A percentile compares a stretch with the other conserved stretches of the same genome.
Evolutionary conservation across 2,888 invertebrate species (phyloP).

Genomic region (Eupithecia centaureata): DNA sequence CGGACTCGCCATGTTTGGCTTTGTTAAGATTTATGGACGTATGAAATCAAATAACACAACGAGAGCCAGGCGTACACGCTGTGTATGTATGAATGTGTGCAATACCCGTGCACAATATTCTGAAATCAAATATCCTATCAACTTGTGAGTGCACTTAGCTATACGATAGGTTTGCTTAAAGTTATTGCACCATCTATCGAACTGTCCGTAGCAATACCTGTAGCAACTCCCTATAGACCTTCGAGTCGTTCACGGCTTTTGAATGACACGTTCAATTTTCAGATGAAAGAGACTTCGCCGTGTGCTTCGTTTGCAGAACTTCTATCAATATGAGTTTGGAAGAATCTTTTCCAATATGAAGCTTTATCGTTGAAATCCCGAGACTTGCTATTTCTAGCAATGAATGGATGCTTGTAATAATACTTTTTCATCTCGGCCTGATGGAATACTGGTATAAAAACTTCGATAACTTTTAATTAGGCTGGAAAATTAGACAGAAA

Average conservation of each 20-base stretch:
- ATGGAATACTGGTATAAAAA: conserved; percentile 9
- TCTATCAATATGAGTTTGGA: conserved; percentile 44
- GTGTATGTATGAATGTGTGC: neutral
- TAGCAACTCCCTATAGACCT: conserved; percentile 36
- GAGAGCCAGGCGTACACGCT: conserved; percentile 9
- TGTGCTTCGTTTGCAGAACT: conserved; percentile 49
- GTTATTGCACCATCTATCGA: conserved; percentile 32
- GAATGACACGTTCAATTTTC: conserved; percentile 58
- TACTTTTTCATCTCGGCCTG: conserved; percentile 6
- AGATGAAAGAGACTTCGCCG: conserved; percentile 50
- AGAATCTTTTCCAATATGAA: conserved; percentile 44
- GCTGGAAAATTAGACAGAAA: neutral
- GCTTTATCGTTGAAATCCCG: conserved; percentile 23
- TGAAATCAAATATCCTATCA: conserved; percentile 14
- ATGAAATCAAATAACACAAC: conserved; percentile 23
- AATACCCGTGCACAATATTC: conserved; percentile 4
- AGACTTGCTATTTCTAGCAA: conserved; percentile 34
- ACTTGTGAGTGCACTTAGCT: conserved; percentile 20
- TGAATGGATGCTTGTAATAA: conserved; percentile 24
- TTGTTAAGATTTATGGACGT: conserved; percentile 31
- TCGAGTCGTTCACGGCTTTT: conserved; percentile 47
- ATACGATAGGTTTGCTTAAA: conserved; percentile 30
- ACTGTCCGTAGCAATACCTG: conserved; percentile 37
- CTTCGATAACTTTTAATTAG: neutral
- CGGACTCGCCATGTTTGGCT: conserved; percentile 28